Base-by-base conservation (phyloP, 2,888 invertebrate genomes). In the Eupithecia pulchellata region DNA sequence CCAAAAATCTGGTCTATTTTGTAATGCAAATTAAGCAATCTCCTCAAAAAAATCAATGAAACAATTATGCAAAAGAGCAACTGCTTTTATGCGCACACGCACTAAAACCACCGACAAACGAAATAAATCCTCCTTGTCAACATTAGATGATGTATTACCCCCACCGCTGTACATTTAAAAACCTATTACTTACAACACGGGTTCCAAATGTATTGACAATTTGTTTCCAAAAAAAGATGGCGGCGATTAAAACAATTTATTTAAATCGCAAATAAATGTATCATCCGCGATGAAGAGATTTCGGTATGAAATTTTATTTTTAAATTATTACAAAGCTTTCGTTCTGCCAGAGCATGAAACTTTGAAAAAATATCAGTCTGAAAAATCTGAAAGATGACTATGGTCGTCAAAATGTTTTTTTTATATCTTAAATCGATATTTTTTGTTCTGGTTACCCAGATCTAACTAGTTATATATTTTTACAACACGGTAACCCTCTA, bases 161-260 rank as follows among this genome's bases (percentile, higher is more conserved):
- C 69, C 77, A 79, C 80, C 77, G 80, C 66, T 76, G 68, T 76
- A 68, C 84, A 82, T 90, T 91, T 90, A 90, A 92, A 91, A 89
- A 84, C 86, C 89, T 90, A 92, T 92, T 91, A 91, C 82, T 89
- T 82, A 84, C 75, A 85, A 89, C 88, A 89, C 83, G 87, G 70
- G 42, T 79, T 72, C 71, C 69, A 82, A 81, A 83, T 79, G 74
- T 79, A 84, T 78, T 72, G 71, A 83, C 86, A 87, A 89, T 88
- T 89, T 87, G 89, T 87, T 84, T 84, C n/a, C 82, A 85, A 81
- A 82, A 83, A 81, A 74, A 83, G 79, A 76, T 61, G 77, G 81
- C 81, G 78, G 80, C 80, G 85, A 85, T 84, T 85, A 82, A 68
- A 76, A 81, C 80, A 80, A 85, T 87, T 85, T 83, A 85, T 83